These are phyloP conservation scores for Dolichallabes microphthalmus DNA, from an alignment of 2,113 vertebrate genomes.

Conservation along the genomic window DNA sequence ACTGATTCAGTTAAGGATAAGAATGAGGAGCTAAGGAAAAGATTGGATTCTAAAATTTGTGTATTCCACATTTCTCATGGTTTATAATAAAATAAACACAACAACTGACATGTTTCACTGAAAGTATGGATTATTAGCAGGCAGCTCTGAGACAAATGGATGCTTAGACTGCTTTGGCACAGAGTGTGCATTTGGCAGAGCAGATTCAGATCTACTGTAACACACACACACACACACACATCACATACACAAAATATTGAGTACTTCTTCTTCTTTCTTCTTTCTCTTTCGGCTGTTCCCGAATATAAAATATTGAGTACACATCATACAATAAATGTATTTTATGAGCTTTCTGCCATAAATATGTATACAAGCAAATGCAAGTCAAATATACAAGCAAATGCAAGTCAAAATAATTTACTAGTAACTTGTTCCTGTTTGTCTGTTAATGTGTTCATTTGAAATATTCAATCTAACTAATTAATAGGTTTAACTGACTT, in stretches of 20 bases:
- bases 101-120: background rate
- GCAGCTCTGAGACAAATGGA: background rate
- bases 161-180: background rate
- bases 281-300: no score
- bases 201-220: background rate
- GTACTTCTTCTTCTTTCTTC: no score
- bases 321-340: background rate
- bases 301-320: background rate
- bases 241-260: background rate
- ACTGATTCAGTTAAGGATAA: background rate
- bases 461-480: background rate
- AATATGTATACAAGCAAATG: background rate
- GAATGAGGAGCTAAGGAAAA: background rate
- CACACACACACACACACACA: background rate
- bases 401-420: background rate
- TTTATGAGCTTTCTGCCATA: background rate
- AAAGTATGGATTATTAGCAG: background rate
- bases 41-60: background rate
- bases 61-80: no score
- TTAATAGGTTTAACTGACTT: background rate
- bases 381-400: background rate
- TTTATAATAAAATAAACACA: conserved; percentile 1
- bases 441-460: background rate
- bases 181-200: background rate
- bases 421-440: background rate